Base-by-base conservation (phyloP, 2,113 vertebrate species). In the Syngnathus floridae region DNA sequence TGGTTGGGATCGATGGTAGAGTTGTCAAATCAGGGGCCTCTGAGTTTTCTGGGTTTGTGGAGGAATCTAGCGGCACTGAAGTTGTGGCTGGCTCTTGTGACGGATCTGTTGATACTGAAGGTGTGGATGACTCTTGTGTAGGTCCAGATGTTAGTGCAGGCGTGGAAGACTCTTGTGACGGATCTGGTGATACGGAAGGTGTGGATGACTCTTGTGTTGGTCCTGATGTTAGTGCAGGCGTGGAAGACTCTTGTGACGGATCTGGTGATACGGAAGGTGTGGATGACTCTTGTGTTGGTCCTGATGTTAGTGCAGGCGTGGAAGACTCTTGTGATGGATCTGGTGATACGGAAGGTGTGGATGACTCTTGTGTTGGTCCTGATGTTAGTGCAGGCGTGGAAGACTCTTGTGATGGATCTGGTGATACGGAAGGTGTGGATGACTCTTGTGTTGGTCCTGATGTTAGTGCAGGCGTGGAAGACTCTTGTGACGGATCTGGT, bases 1-100 rank as follows among this genome's bases (percentile, higher is more conserved):
- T 62, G 40, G 65, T 62, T 61, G 58, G 40, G 48, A 21, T 41
- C n/a, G 54, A 1, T 48, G 64, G 41, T 7, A 46, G 17, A 7
- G 9, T 49, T 31, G 68, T 13, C 13, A 59, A 65, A 51, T 55
- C 22, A 26, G 38, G 49, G 8, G 17, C 7, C 54, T 65, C 22
- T 21, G 66, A 8, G 38, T 19, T 69, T 11, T 73, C 75, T 62
- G 31, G 19, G n/a, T 4, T 55, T 60, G 19, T 61, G 2, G 38
- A 21, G 19, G 37, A 43, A 10, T 61, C 58, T 41, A 13, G 58
- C 1, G 52, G n/a, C 14, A 17, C n/a, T 43, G 40, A 43, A 43
- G 40, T 10, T 61, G 59, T 8, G 11, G 40, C 22, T 5, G 40
- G 9, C n/a, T 43, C 57, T 38, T 60, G 57, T 11, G 57, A 60